Evolutionary conservation across 2,888 invertebrate species (phyloP), one percentile per base, ranked within the genome.

Genomic region (Diadromus collaris): DNA sequence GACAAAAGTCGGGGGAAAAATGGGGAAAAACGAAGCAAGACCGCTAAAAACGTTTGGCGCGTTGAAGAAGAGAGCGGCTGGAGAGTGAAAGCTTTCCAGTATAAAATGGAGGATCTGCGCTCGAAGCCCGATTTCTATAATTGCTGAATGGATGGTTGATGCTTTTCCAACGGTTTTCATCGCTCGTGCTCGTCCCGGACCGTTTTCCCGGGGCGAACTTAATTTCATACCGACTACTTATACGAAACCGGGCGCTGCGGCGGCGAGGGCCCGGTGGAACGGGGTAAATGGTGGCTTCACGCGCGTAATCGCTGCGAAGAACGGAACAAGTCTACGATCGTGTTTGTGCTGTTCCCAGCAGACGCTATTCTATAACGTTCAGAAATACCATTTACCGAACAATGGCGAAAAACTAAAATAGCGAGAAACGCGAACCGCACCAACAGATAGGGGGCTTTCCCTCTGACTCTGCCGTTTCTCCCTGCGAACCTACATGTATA

Each of bases 361-460:
- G 71, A 67, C 71, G 76, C 76, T 61, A 67, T 67, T 77, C 65
- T 77, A 77, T 76, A 71, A 76, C 76, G 60, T 61, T 77, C 54
- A 77, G 71, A 77, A 77, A 77, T 77, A 77, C 76, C 76, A 72
- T 77, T 77, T 77, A 77, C 76, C 76, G 76, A 77, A 77, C 76
- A 77, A 77, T 77, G 76, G 71, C 67, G 71, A 67, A 77, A 77
- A 71, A 72, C 76, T 77, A 72, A 77, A 77, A 71, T 67, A 71
- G 51, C 71, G 54, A 44, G 54, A 67, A 72, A 61, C 61, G 67
- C 24, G 34, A 60, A 63, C 60, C 71, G 65, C 70, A 41, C 46
- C 16, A 68, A 48, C 71, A 77, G 76, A 72, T 67, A 77, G 60
- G 34, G 67, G 67, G 51, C 32, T 71, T 67, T 77, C 67, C 54